A percentile compares a stretch with the other conserved stretches of the same genome.
Evolutionary conservation across 2,797 vertebrate genomes (phyloP).

Genomic region (Spinus pinus): DNA sequence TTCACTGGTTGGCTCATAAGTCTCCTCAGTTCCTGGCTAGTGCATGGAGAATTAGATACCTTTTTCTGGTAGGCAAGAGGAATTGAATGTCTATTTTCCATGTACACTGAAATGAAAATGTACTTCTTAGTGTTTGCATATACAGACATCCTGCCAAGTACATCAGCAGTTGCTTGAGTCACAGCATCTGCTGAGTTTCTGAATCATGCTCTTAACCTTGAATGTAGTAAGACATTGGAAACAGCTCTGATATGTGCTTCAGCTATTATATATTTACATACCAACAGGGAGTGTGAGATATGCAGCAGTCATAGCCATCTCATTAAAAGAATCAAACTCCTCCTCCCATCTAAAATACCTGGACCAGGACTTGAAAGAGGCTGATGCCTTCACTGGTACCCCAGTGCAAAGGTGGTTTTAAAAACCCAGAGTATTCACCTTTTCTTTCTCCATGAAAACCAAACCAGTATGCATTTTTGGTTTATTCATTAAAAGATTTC

Average conservation of each 20-base stretch:
- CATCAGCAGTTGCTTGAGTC: slow-evolving; percentile 60
- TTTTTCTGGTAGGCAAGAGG: not conserved
- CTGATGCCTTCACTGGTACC: not conserved
- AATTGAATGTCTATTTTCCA: not conserved
- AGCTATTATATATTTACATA: not conserved
- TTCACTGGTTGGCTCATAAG: not conserved
- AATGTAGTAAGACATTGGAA: slow-evolving; percentile 16
- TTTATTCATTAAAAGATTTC: not conserved
- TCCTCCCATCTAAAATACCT: not conserved
- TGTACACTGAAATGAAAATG: slow-evolving; percentile 19
- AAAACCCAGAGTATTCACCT: accelerated
- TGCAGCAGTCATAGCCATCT: not conserved
- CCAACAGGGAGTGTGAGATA: not conserved
- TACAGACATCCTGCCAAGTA: slow-evolving; percentile 39
- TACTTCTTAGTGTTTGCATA: slow-evolving; percentile 48
- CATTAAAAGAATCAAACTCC: not conserved
- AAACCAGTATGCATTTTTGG: not conserved
- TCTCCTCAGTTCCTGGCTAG: not conserved
- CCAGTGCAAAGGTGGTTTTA: not conserved
- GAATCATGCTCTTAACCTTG: slow-evolving; percentile 52
- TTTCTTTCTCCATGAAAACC: not conserved
- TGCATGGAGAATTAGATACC: not conserved
- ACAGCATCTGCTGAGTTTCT: slow-evolving; percentile 59
- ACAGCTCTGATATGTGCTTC: not conserved
- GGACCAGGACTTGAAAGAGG: not conserved